Conservation (phyloP, 2,888 invertebrate genomes). For the Neocrepidodera transversa region DNA sequence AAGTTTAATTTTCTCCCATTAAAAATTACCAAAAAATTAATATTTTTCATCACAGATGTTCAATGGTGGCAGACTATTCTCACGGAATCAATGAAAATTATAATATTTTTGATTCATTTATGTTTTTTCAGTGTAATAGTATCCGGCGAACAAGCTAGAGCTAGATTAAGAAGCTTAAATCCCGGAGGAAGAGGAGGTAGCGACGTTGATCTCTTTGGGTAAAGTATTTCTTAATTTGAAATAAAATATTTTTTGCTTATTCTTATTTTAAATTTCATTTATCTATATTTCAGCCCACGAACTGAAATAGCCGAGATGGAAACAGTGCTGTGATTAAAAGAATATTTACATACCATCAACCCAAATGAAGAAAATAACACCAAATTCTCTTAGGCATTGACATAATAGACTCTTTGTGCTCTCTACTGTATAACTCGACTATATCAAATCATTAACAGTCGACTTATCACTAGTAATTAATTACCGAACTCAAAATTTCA, state of each 20-base stretch:
- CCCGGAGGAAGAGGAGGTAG: conserved; percentile 53
- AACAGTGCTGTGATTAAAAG: conserved; percentile 81
- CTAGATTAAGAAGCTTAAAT: conserved; percentile 56
- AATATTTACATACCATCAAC: conserved; percentile 32
- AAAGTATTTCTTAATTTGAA: conserved; percentile 35
- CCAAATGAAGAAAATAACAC: conserved; percentile 35
- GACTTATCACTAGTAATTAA: too few relatives aligned
- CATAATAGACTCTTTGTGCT: background rate
- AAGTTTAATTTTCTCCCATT: too few relatives aligned
- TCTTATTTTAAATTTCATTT: background rate
- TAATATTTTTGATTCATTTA: background rate
- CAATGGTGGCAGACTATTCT: too few relatives aligned
- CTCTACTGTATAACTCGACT: too few relatives aligned
- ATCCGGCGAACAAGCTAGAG: conserved; percentile 57
- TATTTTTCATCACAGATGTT: too few relatives aligned
- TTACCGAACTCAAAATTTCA: too few relatives aligned
- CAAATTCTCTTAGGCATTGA: conserved; percentile 21
- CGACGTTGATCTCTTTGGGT: conserved; percentile 52
- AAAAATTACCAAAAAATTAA: too few relatives aligned
- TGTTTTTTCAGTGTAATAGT: conserved; percentile 56
- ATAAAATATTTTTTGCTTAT: background rate
- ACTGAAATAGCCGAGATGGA: conserved; percentile 89
- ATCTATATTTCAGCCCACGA: conserved; percentile 58
- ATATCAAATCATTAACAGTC: too few relatives aligned
- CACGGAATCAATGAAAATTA: too few relatives aligned